A percentile compares a stretch with the other conserved stretches of the same genome.
Evolutionary conservation across 2,888 invertebrate genomes (phyloP).

Genomic region (Lasioglossum vierecki): DNA sequence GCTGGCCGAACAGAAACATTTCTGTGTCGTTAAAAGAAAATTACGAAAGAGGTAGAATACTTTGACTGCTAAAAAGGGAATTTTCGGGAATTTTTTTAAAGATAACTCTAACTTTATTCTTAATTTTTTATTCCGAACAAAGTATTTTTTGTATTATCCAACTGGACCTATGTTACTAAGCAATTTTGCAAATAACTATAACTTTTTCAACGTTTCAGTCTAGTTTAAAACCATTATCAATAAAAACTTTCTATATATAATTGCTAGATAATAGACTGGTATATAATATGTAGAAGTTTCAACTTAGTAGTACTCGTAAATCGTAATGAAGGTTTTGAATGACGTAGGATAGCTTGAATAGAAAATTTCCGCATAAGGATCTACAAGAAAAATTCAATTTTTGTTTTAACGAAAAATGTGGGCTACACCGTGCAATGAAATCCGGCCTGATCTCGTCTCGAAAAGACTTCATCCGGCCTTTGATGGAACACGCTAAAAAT

Average conservation of each 20-base stretch:
- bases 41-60: too few species aligned
- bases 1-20: slow-evolving; percentile 16
- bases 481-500: slow-evolving; percentile 38
- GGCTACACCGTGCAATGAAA: slow-evolving; percentile 22
- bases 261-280: too few species aligned
- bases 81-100: not conserved
- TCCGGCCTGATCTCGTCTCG: slow-evolving; percentile 24
- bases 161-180: too few species aligned
- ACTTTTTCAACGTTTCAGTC: too few species aligned
- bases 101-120: not conserved
- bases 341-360: not conserved
- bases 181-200: too few species aligned
- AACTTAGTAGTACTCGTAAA: not conserved
- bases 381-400: not conserved
- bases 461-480: slow-evolving; percentile 37
- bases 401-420: not conserved
- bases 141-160: not conserved
- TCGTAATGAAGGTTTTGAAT: not conserved
- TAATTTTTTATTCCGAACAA: not conserved
- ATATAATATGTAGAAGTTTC: too few species aligned
- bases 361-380: too few species aligned
- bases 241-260: too few species aligned
- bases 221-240: too few species aligned
- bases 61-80: not conserved
- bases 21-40: not conserved